Percentiles rank a stretch among this genome's conserved stretches.
phyloP scores from a whole-genome alignment of 64 coral and sea anemone genomes.

The Stylophora pistillata region DNA sequence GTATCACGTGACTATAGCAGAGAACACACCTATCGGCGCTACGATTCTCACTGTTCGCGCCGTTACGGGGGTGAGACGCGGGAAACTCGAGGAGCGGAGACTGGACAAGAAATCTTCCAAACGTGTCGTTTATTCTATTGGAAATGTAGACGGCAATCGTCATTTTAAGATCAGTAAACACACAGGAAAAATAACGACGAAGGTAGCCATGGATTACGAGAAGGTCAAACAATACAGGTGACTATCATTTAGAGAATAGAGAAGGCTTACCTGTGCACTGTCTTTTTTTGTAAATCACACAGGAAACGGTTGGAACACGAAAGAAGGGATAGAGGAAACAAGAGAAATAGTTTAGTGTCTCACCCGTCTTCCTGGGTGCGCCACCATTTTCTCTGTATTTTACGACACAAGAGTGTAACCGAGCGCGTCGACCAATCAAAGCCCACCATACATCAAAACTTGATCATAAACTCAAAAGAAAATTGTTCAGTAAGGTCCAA shows the following conservation, averaged over 20 bases:
- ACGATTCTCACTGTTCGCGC: conserved; percentile 86
- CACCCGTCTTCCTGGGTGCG: no score
- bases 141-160: conserved; percentile 44
- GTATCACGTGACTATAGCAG: conserved; percentile 69
- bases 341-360: no score
- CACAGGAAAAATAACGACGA: conserved; percentile 65
- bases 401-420: no score
- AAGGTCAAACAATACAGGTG: conserved; percentile 75
- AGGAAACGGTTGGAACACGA: no score
- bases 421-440: no score
- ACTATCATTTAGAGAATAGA: neutral
- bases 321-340: no score
- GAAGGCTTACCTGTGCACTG: neutral
- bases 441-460: no score
- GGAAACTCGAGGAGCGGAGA: conserved; percentile 23
- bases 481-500: no score
- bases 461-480: no score
- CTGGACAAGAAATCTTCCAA: conserved; percentile 38
- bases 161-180: conserved; percentile 69
- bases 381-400: no score
- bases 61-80: conserved; percentile 53
- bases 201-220: conserved; percentile 62
- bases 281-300: neutral
- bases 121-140: conserved; percentile 74
- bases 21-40: conserved; percentile 75